A percentile compares a stretch with the other conserved stretches of the same genome.
Evolutionary conservation across 2,888 invertebrate species (phyloP).

Genomic region (Leptopilina syphax): DNA sequence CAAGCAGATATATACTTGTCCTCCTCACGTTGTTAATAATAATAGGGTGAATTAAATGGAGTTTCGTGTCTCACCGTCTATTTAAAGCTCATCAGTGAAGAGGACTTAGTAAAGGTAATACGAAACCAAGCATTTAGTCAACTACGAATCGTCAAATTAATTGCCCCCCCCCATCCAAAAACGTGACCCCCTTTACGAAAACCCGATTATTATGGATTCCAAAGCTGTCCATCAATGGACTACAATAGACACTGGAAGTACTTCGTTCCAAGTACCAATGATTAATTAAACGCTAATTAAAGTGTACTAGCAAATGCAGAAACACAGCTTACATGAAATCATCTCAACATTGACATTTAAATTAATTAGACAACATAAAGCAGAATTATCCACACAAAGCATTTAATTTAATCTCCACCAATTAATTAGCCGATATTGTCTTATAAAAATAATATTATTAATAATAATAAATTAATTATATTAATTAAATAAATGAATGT

Average conservation of each 20-base stretch:
- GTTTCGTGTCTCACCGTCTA: conserved; percentile 49
- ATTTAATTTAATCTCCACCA: too few relatives aligned
- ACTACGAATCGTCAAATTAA: conserved; percentile 61
- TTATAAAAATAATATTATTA: too few relatives aligned
- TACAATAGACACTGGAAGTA: conserved; percentile 48
- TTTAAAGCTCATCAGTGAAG: conserved; percentile 58
- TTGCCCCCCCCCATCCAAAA: conserved; percentile 30
- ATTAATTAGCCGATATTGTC: too few relatives aligned
- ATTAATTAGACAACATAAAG: not conserved
- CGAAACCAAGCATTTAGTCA: conserved; percentile 63
- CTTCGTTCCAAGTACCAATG: conserved; percentile 47
- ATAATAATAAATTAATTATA: too few relatives aligned
- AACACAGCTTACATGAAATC: conserved; percentile 38
- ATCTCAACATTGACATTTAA: not conserved
- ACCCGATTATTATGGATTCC: conserved; percentile 55
- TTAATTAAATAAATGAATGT: too few relatives aligned
- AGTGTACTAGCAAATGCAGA: conserved; percentile 42
- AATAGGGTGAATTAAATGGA: conserved; percentile 60
- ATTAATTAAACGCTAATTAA: conserved; percentile 51
- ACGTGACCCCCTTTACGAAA: conserved; percentile 55
- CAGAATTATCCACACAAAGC: not conserved
- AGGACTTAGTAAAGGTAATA: conserved; percentile 59
- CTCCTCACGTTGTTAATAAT: conserved; percentile 41
- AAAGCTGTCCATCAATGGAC: conserved; percentile 50
- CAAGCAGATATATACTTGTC: too few relatives aligned